These are phyloP conservation scores for Taurulus bubalis DNA, from an alignment of 2,113 vertebrate species.

Conservation along the genomic window DNA sequence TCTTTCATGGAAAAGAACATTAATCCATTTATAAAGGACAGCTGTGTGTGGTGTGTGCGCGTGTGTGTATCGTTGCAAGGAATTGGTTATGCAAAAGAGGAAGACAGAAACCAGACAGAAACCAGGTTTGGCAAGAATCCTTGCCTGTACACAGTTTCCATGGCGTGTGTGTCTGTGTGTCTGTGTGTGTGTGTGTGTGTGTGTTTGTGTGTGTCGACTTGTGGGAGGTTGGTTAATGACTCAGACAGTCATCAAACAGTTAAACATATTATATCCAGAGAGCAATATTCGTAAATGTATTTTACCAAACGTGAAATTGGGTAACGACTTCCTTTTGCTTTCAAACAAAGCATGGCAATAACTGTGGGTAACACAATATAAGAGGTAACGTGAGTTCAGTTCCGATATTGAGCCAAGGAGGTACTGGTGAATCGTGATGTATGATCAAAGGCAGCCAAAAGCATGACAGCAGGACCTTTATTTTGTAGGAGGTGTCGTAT, in stretches of 20 bases:
- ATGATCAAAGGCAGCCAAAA: constrained; percentile 7
- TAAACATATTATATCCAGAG: neutral
- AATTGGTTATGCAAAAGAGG: neutral
- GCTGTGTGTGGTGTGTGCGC: too few relatives aligned
- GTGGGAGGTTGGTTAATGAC: constrained; percentile 26
- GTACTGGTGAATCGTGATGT: neutral
- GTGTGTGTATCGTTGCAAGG: neutral
- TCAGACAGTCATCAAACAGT: constrained; percentile 20
- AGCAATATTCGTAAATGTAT: constrained; percentile 3
- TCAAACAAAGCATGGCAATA: neutral
- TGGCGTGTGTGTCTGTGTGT: constrained; percentile 6
- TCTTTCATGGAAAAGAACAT: constrained; percentile 10
- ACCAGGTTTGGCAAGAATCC: constrained; percentile 30
- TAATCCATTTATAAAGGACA: constrained; percentile 5
- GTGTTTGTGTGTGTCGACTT: neutral
- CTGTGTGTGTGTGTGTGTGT: constrained; percentile 6
- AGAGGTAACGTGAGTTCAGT: neutral
- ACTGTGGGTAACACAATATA: neutral
- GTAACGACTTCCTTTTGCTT: neutral
- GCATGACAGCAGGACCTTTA: neutral
- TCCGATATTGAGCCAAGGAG: neutral
- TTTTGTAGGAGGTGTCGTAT: constrained; percentile 3
- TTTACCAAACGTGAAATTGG: neutral
- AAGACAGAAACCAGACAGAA: constrained; percentile 36
- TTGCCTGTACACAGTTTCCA: constrained; percentile 28